Evolutionary conservation across 2,797 vertebrate genomes (phyloP), one percentile per base, ranked within the genome.

Genomic region (Urosaurus nigricauda): DNA sequence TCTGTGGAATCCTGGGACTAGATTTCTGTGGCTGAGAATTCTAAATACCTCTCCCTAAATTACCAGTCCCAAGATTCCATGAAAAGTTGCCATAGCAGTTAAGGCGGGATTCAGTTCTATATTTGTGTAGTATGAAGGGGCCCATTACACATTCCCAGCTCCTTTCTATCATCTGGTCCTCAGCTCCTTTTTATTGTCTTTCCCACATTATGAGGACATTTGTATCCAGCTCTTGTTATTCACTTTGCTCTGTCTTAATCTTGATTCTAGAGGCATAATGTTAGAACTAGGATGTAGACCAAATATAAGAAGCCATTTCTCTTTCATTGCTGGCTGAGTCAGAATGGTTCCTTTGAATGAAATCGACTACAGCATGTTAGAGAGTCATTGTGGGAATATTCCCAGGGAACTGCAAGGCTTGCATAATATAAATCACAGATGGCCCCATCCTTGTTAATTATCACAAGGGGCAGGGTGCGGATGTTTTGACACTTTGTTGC

Each of bases 401-500:
- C 82, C 65, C 87, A 89, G 75, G 74, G 53, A 84, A 88, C 11
- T 26, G 51, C 40, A 60, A 79, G 19, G 74, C 43, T 89, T 89
- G 87, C 87, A 32, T 84, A 71, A 87, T 35, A 47, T 60, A 71
- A 35, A 58, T 58, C 77, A 56, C 5, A 65, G 51, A 79, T 89
- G 83, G 75, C 74, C 63, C 87, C 83, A 84, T 89, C 75, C 8
- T 53, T 84, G 60, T 78, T 89, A 79, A 70, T 89, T 89, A 84
- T 79, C 82, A 79, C 6, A 43, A 88, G 74, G 87, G 73, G 51
- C 82, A 70, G 75, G 51, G 47, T 70, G 77, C 40, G 51, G 87
- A 29, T 43, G 16, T 88, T 37, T 70, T 79, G 73, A 37, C 63
- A 58, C 53, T 79, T 84, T 77, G 21, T 26, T 88, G 87, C 80